These are phyloP conservation scores for Oxygymnocypris stewartii DNA, from an alignment of 2,113 vertebrate species.

Conservation along the genomic window DNA sequence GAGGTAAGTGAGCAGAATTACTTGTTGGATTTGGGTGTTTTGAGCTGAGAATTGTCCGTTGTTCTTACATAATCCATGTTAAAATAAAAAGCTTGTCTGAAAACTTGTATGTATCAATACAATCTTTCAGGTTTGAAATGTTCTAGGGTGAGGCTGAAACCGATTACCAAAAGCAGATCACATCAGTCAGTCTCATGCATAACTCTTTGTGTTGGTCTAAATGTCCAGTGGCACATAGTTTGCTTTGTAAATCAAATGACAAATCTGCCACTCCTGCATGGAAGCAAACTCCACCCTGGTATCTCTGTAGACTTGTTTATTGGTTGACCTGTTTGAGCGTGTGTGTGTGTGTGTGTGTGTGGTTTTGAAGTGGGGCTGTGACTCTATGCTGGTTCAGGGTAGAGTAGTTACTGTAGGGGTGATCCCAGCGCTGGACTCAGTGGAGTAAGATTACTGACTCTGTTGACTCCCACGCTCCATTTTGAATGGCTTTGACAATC, in stretches of 20 bases:
- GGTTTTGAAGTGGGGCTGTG: constrained; percentile 22
- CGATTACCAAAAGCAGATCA: constrained; percentile 13
- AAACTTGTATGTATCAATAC: not conserved
- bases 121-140: constrained; percentile 1
- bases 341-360: constrained; percentile 18
- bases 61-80: not conserved
- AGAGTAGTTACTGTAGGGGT: constrained; percentile 17
- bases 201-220: constrained; percentile 6
- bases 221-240: constrained; percentile 24
- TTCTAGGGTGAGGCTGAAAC: constrained; percentile 23
- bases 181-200: not conserved
- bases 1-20: constrained; percentile 6
- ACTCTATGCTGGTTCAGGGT: constrained; percentile 5
- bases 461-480: not conserved
- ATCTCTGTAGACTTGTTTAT: not conserved
- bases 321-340: constrained; percentile 2
- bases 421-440: not conserved
- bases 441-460: constrained; percentile 6
- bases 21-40: not conserved
- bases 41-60: not conserved
- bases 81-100: not conserved
- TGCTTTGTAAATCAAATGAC: constrained; percentile 40
- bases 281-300: not conserved
- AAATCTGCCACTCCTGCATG: constrained; percentile 35
- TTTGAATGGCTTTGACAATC: not conserved